Evolutionary conservation across 2,888 invertebrate genomes (phyloP), one percentile per base, ranked within the genome.

Genomic region (Amorpha juglandis): DNA sequence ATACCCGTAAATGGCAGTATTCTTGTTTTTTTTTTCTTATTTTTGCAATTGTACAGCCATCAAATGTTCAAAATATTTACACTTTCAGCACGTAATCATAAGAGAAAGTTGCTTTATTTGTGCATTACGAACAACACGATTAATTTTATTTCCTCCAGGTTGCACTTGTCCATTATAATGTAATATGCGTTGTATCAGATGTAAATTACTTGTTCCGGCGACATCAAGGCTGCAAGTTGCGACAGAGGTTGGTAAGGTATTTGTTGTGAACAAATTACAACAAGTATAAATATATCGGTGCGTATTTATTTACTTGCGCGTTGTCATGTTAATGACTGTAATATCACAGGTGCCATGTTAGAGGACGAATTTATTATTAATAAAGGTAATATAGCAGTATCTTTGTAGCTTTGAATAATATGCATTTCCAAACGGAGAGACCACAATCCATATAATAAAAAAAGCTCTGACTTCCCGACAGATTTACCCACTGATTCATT

Each of bases 171-270:
- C 27, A 3, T 27, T 27, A 53, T 64, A 38, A 21, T 53, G 16
- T 21, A 14, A 19, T 66, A 63, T 68, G 68, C 77, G 7, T 77
- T 78, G 76, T 78, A 74, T 73, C 69, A 79, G 68, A 71, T 69
- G 64, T 70, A 38, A 38, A 6, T 9, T 27, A 27, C 27, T 27
- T 16, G 74, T 64, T 64, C 71, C 73, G 73, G 73, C 71, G 75
- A 76, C 70, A 72, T 73, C 85, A 86, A 89, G 88, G 88, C 79
- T 82, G 80, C 63, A 64, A 68, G 87, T 79, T 82, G 80, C 63
- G 64, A 68, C 74, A 83, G 86, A 89, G 89, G 89, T 84, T 84
- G 80, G 77, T 79, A 82, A 79, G 78, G 74, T 74, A 33, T 14
- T 63, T 12, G 33, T 55, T 47, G 12, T 45, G 33, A 21, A 52